phyloP scores from a whole-genome alignment of 37 sponge, comb jelly and placozoan genomes.

The Chondrosia reniformis region DNA sequence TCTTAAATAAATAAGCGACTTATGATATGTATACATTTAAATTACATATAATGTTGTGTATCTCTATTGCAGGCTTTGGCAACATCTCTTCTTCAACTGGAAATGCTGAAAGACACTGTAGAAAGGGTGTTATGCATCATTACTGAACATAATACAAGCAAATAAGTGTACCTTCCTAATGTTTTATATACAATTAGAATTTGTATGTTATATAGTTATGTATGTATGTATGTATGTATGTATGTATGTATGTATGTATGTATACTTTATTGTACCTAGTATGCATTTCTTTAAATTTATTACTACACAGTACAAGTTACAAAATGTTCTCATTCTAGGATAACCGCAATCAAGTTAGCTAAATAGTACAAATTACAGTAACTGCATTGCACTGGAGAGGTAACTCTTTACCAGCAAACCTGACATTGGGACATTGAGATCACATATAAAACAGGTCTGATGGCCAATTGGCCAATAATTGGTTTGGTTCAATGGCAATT shows the following conservation, averaged over 20 bases:
- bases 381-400: no score
- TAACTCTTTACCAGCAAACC: no score
- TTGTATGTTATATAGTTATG: neutral
- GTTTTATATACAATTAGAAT: neutral
- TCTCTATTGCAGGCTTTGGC: neutral
- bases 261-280: no score
- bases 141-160: neutral
- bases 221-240: neutral
- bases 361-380: no score
- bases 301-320: no score
- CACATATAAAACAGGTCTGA: no score
- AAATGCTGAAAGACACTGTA: neutral
- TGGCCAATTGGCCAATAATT: no score
- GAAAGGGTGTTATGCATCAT: neutral
- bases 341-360: no score
- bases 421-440: no score
- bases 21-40: neutral
- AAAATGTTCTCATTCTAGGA: no score
- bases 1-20: neutral
- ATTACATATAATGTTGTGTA: neutral
- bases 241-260: neutral
- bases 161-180: neutral
- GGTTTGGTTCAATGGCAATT: no score
- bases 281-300: no score
- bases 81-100: constrained; percentile 8